Evolutionary conservation across 2,888 invertebrate genomes (phyloP).

Genomic region (Latrodectus hesperus): DNA sequence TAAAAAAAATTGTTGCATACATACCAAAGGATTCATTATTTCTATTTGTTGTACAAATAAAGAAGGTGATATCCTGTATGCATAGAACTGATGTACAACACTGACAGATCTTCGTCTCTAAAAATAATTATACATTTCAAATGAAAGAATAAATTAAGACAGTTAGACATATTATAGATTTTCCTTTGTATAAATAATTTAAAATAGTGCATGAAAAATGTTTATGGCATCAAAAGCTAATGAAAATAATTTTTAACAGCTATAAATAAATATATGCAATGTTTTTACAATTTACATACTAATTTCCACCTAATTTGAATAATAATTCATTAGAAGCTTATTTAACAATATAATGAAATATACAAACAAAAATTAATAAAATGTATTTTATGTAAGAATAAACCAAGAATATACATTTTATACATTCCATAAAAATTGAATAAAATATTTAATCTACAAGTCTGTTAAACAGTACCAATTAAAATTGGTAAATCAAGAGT

Average conservation of each 20-base stretch:
- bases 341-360: too few species aligned
- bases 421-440: too few species aligned
- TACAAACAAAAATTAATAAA: too few species aligned
- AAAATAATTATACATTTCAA: constrained; percentile 14
- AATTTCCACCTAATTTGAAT: too few species aligned
- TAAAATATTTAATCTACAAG: too few species aligned
- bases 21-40: constrained; percentile 82
- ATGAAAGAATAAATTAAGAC: background rate
- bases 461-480: too few species aligned
- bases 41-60: constrained; percentile 87
- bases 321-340: too few species aligned
- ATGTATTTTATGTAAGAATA: too few species aligned
- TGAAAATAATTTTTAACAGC: background rate
- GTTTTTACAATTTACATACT: too few species aligned
- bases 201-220: background rate
- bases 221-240: background rate
- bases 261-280: background rate
- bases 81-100: constrained; percentile 80
- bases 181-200: background rate
- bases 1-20: constrained; percentile 11
- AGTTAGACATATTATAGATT: background rate
- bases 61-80: constrained; percentile 86
- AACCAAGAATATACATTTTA: too few species aligned
- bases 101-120: constrained; percentile 68
- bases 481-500: too few species aligned